Evolutionary conservation across 2,888 invertebrate genomes (phyloP), one percentile per base, ranked within the genome.

Genomic region (Zhengitettix transpicula): DNA sequence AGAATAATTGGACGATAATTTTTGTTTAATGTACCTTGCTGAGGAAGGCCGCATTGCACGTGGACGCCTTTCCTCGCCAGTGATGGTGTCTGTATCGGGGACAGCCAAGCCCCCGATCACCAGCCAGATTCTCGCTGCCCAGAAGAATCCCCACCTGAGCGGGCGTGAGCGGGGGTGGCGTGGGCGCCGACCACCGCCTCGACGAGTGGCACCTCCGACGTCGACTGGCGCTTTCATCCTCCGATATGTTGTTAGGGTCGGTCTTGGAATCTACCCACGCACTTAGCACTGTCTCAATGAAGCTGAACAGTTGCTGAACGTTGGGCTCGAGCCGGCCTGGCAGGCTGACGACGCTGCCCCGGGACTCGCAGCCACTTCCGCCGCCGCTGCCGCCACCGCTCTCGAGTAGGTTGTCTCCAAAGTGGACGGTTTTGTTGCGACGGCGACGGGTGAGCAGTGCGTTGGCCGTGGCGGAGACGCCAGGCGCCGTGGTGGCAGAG

Each of bases 41-140:
- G 63, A 92, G 80, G 76, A 93, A 92, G 68, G 85, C 78, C 73
- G 90, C 89, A 72, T 92, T 92, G 77, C 92, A 93, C 68, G 87
- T 85, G 72, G 88, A 88, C 60, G 89, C 86, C 52, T 89, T 85
- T 64, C 87, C 84, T 69, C 89, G 86, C 84, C 88, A 89, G 74
- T 91, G 90, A 68, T 86, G 82, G 72, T 91, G 90, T 58, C 67
- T 65, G 64, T 67, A 70, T 42, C 66, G 64, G 40, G 67, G 66
- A 40, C 67, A 64, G 9, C 68, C 67, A 40, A 65, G 57, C 52
- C 61, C 61, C 52, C 65, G 64, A 51, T 65, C 65, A 12, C 64
- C 65, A 47, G 64, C 61, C 61, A 66, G 61, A 42, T 67, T 66
- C 16, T 63, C 63, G n/a, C 65, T 65, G n/a, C 64, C 65, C 14